phyloP scores from a whole-genome alignment of 2,888 invertebrate genomes.

The Eutolmus rufibarbis region DNA sequence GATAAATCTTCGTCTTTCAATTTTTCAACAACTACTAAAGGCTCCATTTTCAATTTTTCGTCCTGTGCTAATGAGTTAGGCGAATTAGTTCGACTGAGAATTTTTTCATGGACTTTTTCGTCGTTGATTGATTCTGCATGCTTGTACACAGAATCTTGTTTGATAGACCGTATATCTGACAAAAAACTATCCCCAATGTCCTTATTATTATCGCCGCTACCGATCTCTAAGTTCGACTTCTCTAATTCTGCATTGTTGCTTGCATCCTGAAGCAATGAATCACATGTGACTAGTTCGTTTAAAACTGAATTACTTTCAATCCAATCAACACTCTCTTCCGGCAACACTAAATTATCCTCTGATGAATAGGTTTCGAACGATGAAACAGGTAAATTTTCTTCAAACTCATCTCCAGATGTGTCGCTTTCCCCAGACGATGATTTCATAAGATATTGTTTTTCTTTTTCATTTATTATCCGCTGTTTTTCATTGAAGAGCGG shows the following conservation, averaged over 20 bases:
- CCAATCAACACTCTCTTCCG: neutral
- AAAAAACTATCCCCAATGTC: neutral
- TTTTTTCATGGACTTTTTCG: neutral
- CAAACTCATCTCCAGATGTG: neutral
- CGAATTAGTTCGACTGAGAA: neutral
- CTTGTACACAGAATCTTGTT: neutral
- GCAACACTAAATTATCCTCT: neutral
- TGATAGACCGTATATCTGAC: neutral
- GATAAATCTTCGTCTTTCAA: slow-evolving; percentile 45
- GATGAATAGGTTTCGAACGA: neutral
- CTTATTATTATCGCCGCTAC: neutral
- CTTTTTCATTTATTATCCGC: slow-evolving; percentile 23
- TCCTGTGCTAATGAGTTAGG: neutral
- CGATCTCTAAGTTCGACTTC: neutral
- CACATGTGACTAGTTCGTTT: neutral
- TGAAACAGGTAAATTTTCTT: neutral
- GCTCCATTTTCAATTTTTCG: neutral
- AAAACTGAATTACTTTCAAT: neutral
- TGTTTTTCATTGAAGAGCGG: neutral
- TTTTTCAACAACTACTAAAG: slow-evolving; percentile 1
- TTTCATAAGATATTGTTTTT: neutral
- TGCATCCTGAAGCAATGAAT: neutral
- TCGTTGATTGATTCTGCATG: neutral
- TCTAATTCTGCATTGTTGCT: neutral
- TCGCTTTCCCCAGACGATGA: slow-evolving; percentile 5